Base-by-base conservation (phyloP, 2,113 vertebrate genomes). In the Hydrolagus affinis region DNA sequence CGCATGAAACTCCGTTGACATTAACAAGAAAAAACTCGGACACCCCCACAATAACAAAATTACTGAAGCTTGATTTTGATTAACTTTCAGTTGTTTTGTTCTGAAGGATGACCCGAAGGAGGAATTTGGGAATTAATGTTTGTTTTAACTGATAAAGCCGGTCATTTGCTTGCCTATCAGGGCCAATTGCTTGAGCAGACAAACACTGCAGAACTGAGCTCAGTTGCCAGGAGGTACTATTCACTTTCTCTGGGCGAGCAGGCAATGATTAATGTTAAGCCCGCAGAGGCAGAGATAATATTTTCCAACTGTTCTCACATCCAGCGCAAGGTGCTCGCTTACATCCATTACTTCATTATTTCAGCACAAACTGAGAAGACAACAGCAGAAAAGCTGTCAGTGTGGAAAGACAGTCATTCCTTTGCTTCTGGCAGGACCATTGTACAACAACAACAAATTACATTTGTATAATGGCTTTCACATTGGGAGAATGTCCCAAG, bases 31-130 rank as follows among this genome's bases (percentile, higher is more conserved):
- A n/a, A 77, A 59, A 59, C 56, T 7, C 56, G 1, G 56, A 23
- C 44, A 59, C 59, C 21, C 44, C 44, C 44, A 3, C 44, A 44
- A 59, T 59, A 23, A 12, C 3, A 19, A 30, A 28, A 17, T 23
- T 3, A 72, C 70, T 30, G 70, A 72, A 72, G 25, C 70, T 77
- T 59, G 19, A 59, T 77, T 77, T 77, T 77, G 75, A 59, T 57
- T 60, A 59, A 57, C 56, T 77, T 12, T 0, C 75, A 77, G 75
- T 60, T 77, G 44, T 77, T 57, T 57, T 77, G 17, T 77, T 57
- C 30, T 77, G 44, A 11, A 77, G 56, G 56, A 19, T 77, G 44
- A 77, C 56, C 75, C 11, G 10, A 77, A 77, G 44, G 21, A 60
- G 19, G 56, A 77, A 11, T 11, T 59, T 10, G n/a, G 21, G 75